Evolutionary conservation across 2,888 invertebrate species (phyloP), one percentile per base, ranked within the genome.

Genomic region (Fragum sueziense): DNA sequence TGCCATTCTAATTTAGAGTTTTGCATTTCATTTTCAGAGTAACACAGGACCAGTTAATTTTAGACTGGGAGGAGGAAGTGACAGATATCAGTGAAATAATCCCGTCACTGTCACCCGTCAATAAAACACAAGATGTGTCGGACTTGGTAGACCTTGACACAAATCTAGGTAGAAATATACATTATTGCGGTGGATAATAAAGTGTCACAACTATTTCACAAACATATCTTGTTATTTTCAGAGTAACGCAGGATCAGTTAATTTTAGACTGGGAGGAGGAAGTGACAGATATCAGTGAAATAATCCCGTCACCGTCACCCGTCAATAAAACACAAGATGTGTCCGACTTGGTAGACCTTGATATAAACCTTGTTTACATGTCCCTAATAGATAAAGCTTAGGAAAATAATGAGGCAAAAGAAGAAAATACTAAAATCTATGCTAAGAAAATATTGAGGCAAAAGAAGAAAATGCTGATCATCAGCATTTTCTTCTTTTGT

Each of bases 191-290:
- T 37, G 37, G 37, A 14, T 6, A 37, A 9, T 9, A 9, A 9
- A 14, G 37, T 37, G 37, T 37, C 14, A 37, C n/a, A n/a, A n/a
- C n/a, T n/a, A n/a, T n/a, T n/a, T n/a, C 37, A 9, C 37, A 37
- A 37, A 14, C 37, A 37, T 14, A 37, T 37, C 37, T 37, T 37
- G 37, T 52, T 52, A 52, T 52, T 11, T 27, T 0, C 78, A 91
- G 91, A 59, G 83, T 88, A 9, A 85, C 86, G 9, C 86, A 87
- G 52, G 90, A 91, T 57, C 88, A 90, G 79, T 73, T 86, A 4
- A 85, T 88, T 25, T 76, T 88, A 37, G 86, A 86, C 77, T 87
- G 88, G 87, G 82, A 84, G 29, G 87, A 88, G 68, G 85, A 82
- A 9, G 71, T 86, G 29, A 70, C 76, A 27, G 86, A 86, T 73